Evolutionary conservation across 2,797 vertebrate species (phyloP), one percentile per base, ranked within the genome.

Genomic region (Sebastes oblongus): DNA sequence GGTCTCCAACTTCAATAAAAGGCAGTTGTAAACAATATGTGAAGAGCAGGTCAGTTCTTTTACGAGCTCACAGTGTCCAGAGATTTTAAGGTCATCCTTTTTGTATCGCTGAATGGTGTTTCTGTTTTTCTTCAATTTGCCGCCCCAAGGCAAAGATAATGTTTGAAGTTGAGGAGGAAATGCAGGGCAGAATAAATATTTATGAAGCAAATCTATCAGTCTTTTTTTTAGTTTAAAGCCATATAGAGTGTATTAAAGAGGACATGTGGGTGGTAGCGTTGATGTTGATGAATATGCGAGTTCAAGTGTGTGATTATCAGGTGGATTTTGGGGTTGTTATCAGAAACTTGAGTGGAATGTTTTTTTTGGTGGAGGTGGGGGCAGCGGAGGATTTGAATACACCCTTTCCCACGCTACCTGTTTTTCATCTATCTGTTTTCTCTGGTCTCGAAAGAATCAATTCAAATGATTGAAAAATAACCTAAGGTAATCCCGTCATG

Each of bases 1-100:
- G 42, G 66, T 77, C 72, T 81, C 65, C 27, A 30, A 68, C 83
- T 60, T 71, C 77, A 72, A 64, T 84, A 82, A 86, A 88, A 87
- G 46, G 30, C 27, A 52, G 12, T 62, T 73, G 59, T 79, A 78
- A 92, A 87, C 79, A 67, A 52, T 46, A 66, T 59, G 58, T 62
- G 62, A 67, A 10, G 60, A 77, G 36, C 20, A 5, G 67, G 70
- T 73, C 80, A 55, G 58, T 62, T 84, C 25, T 90, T 82, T 82
- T 42, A 78, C 13, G 2, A 75, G 29, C 75, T 81, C 58, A 39
- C 27, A 1, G 29, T 74, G 77, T 77, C 58, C 65, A 61, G 56
- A 69, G 58, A 80, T 66, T 85, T 72, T 72, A 66, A 72, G 67
- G 82, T 78, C 62, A 27, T 61, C 61, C 36, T 58, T 66, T 32